Evolutionary conservation across 2,888 invertebrate species (phyloP).

Genomic region (Cistogaster globosa): DNA sequence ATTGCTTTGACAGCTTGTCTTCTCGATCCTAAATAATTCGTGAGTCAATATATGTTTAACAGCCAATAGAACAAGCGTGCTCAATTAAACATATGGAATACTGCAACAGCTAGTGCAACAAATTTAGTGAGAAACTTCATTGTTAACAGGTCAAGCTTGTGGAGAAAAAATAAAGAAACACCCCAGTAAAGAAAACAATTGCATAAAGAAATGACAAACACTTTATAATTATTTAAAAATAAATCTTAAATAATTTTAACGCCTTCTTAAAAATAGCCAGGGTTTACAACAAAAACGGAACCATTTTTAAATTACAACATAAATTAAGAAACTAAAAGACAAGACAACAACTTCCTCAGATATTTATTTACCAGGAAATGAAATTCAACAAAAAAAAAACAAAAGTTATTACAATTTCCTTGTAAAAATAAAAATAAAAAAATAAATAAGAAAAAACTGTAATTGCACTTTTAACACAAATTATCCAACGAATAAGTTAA

Average conservation of each 20-base stretch:
- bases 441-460: conserved; percentile 10
- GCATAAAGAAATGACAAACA: background rate
- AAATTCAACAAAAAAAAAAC: conserved; percentile 13
- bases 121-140: too few relatives aligned
- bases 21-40: too few relatives aligned
- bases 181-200: background rate
- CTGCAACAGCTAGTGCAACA: too few relatives aligned
- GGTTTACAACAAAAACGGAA: background rate
- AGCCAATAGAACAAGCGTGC: too few relatives aligned
- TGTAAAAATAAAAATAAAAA: background rate
- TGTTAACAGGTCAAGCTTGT: background rate
- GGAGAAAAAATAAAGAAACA: background rate
- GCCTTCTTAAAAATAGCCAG: conserved; percentile 13
- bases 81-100: too few relatives aligned
- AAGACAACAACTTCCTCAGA: conserved; percentile 20
- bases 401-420: conserved; percentile 14
- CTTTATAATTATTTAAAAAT: background rate
- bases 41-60: too few relatives aligned
- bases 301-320: background rate
- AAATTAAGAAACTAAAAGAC: conserved; percentile 13
- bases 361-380: conserved; percentile 38
- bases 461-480: conserved; percentile 46
- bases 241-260: background rate
- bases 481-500: conserved; percentile 43
- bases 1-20: too few relatives aligned